A percentile compares a stretch with the other conserved stretches of the same genome.
Conservation (phyloP, 2,797 vertebrate species). For the Siniperca obscura region DNA sequence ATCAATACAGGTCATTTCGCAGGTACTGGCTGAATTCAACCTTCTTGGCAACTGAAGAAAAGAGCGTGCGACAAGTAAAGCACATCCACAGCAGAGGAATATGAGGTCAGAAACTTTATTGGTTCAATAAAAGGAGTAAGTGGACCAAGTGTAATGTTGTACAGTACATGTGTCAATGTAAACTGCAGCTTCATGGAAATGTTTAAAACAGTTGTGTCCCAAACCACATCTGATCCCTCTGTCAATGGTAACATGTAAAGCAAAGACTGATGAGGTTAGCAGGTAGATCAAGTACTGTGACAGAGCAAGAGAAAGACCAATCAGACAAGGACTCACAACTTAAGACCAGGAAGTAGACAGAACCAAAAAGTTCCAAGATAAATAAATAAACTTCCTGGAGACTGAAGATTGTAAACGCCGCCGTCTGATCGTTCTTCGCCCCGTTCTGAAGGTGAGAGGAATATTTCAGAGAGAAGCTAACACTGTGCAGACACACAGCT, state of each 20-base stretch:
- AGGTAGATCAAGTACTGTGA: slow-evolving; percentile 45
- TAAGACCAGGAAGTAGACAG: slow-evolving; percentile 30
- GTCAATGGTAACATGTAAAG: slow-evolving; percentile 43
- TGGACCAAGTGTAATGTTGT: slow-evolving; percentile 56
- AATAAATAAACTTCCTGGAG: slow-evolving; percentile 9
- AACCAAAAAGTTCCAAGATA: background rate
- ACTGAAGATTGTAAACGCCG: background rate
- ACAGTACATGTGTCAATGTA: slow-evolving; percentile 71
- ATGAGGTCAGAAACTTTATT: slow-evolving; percentile 59
- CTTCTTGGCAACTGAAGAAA: background rate
- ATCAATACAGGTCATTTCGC: background rate
- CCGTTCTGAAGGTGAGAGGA: slow-evolving; percentile 22
- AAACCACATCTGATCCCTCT: slow-evolving; percentile 51
- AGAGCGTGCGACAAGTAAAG: background rate
- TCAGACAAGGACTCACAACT: background rate
- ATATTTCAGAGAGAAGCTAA: slow-evolving; percentile 35
- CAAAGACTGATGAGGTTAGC: slow-evolving; percentile 60
- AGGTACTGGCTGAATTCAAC: background rate
- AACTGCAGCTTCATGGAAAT: slow-evolving; percentile 72
- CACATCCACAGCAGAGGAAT: background rate
- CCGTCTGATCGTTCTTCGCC: slow-evolving; percentile 5
- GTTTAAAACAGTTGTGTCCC: slow-evolving; percentile 64
- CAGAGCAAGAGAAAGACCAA: slow-evolving; percentile 23
- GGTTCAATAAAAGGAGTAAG: slow-evolving; percentile 49
- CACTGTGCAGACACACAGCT: background rate